A percentile compares a stretch with the other conserved stretches of the same genome.
These are phyloP conservation scores for Coelopa pilipes DNA, from an alignment of 2,888 invertebrate species.

Conservation along the genomic window DNA sequence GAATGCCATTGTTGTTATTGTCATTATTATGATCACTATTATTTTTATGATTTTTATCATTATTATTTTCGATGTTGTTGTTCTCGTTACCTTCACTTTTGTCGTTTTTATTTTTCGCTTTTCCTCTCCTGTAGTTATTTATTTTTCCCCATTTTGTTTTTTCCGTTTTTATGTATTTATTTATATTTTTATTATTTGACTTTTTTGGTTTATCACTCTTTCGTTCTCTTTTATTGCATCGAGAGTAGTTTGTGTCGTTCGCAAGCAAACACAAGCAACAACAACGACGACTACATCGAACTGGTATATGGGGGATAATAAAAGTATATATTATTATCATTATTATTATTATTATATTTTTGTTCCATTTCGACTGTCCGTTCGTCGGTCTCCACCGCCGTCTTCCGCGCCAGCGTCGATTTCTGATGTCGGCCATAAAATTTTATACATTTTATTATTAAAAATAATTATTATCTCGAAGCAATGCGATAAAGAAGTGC, in stretches of 20 bases:
- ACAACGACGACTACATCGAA: too few relatives aligned
- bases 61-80: too few relatives aligned
- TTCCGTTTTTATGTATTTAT: not conserved
- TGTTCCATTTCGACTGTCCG: not conserved
- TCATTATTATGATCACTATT: too few relatives aligned
- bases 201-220: conserved; percentile 13
- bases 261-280: not conserved
- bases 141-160: not conserved
- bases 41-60: too few relatives aligned
- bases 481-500: conserved; percentile 6
- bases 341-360: conserved; percentile 3
- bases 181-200: conserved; percentile 5
- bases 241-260: not conserved
- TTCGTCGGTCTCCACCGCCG: too few relatives aligned
- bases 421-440: conserved; percentile 25
- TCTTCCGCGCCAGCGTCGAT: not conserved
- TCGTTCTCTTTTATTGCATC: conserved; percentile 12
- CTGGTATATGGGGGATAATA: conserved; percentile 7
- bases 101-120: too few relatives aligned
- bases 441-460: conserved; percentile 31
- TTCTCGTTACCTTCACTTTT: too few relatives aligned
- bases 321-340: conserved; percentile 16
- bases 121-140: too few relatives aligned
- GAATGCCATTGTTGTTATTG: too few relatives aligned
- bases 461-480: conserved; percentile 30